Evolutionary conservation across 1,140 invertebrate genomes (phyloP).

Genomic region (Antheraea pernyi): DNA sequence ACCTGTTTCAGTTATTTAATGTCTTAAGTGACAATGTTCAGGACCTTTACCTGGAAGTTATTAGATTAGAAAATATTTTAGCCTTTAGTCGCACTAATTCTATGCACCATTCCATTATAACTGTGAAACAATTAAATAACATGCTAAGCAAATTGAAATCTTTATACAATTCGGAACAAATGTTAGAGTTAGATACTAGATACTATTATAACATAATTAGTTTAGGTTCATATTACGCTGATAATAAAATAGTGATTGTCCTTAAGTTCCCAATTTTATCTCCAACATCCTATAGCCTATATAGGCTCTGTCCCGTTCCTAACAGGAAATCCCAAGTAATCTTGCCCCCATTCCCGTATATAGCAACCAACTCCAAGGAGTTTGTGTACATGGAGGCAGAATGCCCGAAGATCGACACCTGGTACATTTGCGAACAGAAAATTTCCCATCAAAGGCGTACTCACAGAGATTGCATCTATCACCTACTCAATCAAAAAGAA

Average conservation of each 20-base stretch:
- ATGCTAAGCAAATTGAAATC: conserved; percentile 16
- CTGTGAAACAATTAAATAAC: conserved; percentile 4
- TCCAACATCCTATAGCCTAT: background rate
- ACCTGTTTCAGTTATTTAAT: background rate
- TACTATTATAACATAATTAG: conserved; percentile 15
- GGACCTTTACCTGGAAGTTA: conserved; percentile 11
- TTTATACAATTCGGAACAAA: too few species aligned
- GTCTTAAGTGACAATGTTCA: conserved; percentile 16
- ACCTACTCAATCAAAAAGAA: conserved; percentile 12
- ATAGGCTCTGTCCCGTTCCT: conserved; percentile 2
- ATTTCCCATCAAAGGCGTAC: background rate
- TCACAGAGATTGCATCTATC: conserved; percentile 14
- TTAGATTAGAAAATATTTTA: conserved; percentile 20
- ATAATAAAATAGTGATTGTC: conserved; percentile 9
- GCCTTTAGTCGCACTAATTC: conserved; percentile 19
- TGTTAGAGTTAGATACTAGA: too few species aligned
- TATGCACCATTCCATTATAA: conserved; percentile 16
- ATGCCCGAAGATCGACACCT: conserved; percentile 32
- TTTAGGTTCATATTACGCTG: conserved; percentile 13
- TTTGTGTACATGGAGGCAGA: conserved; percentile 40
- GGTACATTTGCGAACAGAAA: conserved; percentile 10
- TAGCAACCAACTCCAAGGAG: conserved; percentile 33
- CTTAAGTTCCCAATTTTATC: conserved; percentile 18
- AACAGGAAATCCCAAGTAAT: conserved; percentile 4
- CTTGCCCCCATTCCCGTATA: conserved; percentile 31